Percentiles rank a stretch among this genome's conserved stretches.
These are phyloP conservation scores for Cataglyphis altisquamis DNA, from an alignment of 2,888 invertebrate genomes.

Conservation along the genomic window DNA sequence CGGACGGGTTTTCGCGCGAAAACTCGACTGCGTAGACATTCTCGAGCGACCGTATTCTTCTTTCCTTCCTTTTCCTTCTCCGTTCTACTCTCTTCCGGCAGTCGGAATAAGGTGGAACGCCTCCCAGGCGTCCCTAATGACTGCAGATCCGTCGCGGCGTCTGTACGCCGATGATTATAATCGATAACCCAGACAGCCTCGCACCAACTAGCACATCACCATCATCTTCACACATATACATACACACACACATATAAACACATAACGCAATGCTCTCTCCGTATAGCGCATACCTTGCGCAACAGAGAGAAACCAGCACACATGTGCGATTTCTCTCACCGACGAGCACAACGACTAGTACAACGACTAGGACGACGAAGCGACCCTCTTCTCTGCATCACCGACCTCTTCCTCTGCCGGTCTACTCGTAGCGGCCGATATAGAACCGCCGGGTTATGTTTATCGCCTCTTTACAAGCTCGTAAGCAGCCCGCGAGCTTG, in stretches of 20 bases:
- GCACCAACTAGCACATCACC: slow-evolving; percentile 54
- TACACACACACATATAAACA: not conserved
- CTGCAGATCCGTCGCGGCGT: slow-evolving; percentile 79
- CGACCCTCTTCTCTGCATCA: slow-evolving; percentile 61
- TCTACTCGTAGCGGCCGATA: slow-evolving; percentile 70
- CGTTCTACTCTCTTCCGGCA: slow-evolving; percentile 67
- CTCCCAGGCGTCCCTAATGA: slow-evolving; percentile 81
- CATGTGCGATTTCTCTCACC: slow-evolving; percentile 69
- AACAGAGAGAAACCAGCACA: slow-evolving; percentile 67
- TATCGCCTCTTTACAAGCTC: slow-evolving; percentile 85
- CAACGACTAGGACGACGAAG: slow-evolving; percentile 31
- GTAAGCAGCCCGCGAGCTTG: slow-evolving; percentile 82
- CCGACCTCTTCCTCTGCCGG: slow-evolving; percentile 64
- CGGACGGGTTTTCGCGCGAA: slow-evolving; percentile 45
- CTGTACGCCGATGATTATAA: slow-evolving; percentile 82
- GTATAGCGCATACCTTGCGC: slow-evolving; percentile 6
- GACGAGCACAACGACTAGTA: slow-evolving; percentile 37
- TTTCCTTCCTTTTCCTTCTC: not conserved
- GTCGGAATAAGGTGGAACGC: slow-evolving; percentile 76
- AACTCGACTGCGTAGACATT: slow-evolving; percentile 67
- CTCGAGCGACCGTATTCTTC: slow-evolving; percentile 61
- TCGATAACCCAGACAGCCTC: slow-evolving; percentile 81
- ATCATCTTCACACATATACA: slow-evolving; percentile 1
- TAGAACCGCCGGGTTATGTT: slow-evolving; percentile 80
- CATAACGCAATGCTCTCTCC: not conserved